Base-by-base conservation (phyloP, 2,888 invertebrate species). In the Ornithoptera alexandrae region DNA sequence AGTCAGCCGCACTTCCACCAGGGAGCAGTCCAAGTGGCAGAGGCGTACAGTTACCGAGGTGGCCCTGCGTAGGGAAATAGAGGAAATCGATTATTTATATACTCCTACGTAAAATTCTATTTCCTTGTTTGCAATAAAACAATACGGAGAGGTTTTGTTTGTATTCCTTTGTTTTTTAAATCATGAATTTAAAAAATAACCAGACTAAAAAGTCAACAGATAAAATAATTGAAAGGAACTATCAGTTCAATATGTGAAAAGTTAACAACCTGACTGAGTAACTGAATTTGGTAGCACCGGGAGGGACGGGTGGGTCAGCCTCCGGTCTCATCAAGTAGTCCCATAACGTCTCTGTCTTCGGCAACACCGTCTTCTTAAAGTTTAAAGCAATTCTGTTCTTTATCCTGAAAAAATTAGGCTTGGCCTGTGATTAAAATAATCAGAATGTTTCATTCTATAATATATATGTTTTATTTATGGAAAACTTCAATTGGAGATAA, bases 241-340 rank as follows among this genome's bases (percentile, higher is more conserved):
- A 36, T 8, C 2, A 42, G 15, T 15, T 46, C 12, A 46, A 2
- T 10, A 10, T 1, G 12, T 10, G 12, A 4, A 46, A 46, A 46
- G 3, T 12, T 1, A 46, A 12, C 56, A 20, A 93, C 93, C 95
- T 93, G 53, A 95, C 94, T 0, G 96, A 95, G 77, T 96, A 94
- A 73, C 95, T 95, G 80, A 96, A 95, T 81, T 96, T 96, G 0
- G 95, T 95, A 10, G 95, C 95, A 10, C 96, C 96, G 1, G 96
- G 94, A 1, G 96, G 96, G 59, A 96, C 95, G 0, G 96, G 96
- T 7, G 95, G 95, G 77, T 95, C 95, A 0, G 87, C 85, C 68
- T 91, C 88, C 0, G 91, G 85, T 62, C 81, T 80, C 88, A 88
- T 87, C 72, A 93, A 73, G 36, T 83, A 81, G 18, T 88, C 83